Base-by-base conservation (phyloP, 1,140 invertebrate species). In the Drosophila mojavensis region DNA sequence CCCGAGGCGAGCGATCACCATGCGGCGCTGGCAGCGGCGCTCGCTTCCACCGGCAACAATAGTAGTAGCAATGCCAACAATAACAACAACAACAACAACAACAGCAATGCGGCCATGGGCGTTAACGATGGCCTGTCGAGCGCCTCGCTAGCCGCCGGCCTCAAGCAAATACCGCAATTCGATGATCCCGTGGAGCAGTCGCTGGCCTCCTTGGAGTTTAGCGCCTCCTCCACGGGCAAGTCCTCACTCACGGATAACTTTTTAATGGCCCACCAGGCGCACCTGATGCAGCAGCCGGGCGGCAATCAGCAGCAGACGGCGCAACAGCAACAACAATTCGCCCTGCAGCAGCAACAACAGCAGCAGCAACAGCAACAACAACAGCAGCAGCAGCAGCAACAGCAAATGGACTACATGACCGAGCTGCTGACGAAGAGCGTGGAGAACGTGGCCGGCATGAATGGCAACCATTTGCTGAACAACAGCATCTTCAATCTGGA, bases 111-210 rank as follows among this genome's bases (percentile, higher is more conserved):
- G 50, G 91, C 93, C 79, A 70, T 90, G 92, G 76, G 75, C 26
- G 47, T 53, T 6, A 63, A 64, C 33, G 74, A 92, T 81, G 82
- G 81, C 24, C 85, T 92, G 17, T 50, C 85, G 58, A 83, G 39
- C 79, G 89, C 78, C 56, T 91, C 79, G 36, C 36, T 93, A 76
- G 60, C 82, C 69, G 66, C 79, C 58, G 81, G 92, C 26, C 76
- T 91, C 2, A 92, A 91, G 47, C 91, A 92, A 62, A 92, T 92
- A 43, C 91, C 91, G 1, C 84, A 92, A 86, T 88, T 94, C 83
- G 91, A 93, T 48, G 95, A 95, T 90, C 94, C 95, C n/a, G 93
- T 95, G 71, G 95, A 95, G 88, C 93, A 95, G 73, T 95, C 95
- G 28, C 92, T 95, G 59, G 95, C 95, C 41, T 95, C 94, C 67